A percentile compares a stretch with the other conserved stretches of the same genome.
These are phyloP conservation scores for Trachurus trachurus DNA, from an alignment of 2,797 vertebrate species.

Conservation along the genomic window DNA sequence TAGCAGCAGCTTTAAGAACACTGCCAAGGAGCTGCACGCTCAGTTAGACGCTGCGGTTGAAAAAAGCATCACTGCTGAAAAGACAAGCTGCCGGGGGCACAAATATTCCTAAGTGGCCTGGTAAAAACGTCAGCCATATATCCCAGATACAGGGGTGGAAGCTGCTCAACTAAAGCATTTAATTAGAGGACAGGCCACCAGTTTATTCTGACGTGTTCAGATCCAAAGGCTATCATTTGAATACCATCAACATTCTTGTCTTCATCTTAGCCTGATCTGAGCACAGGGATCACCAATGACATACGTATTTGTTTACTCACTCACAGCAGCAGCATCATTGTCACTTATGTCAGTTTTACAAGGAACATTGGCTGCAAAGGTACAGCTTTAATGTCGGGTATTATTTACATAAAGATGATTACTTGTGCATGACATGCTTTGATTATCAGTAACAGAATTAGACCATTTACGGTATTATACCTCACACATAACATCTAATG, in stretches of 20 bases:
- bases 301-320: slow-evolving; percentile 10
- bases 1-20: slow-evolving; percentile 17
- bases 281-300: slow-evolving; percentile 18
- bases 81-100: slow-evolving; percentile 51
- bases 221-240: slow-evolving; percentile 48
- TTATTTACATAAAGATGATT: slow-evolving; percentile 2
- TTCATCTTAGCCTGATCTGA: slow-evolving; percentile 40
- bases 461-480: background rate
- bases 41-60: slow-evolving; percentile 32
- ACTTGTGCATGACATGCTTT: background rate
- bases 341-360: background rate
- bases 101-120: slow-evolving; percentile 48
- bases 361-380: background rate
- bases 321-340: slow-evolving; percentile 1
- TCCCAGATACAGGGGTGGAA: slow-evolving; percentile 28
- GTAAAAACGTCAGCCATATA: slow-evolving; percentile 55
- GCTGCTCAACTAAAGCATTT: slow-evolving; percentile 54
- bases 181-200: slow-evolving; percentile 53
- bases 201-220: slow-evolving; percentile 36
- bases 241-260: slow-evolving; percentile 44
- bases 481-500: background rate
- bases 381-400: background rate
- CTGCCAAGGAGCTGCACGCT: slow-evolving; percentile 41
- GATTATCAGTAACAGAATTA: background rate
- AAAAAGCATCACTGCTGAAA: slow-evolving; percentile 45